A percentile compares a stretch with the other conserved stretches of the same genome.
Evolutionary conservation across 2,888 invertebrate species (phyloP).

Genomic region (Trachelus iudaicus): DNA sequence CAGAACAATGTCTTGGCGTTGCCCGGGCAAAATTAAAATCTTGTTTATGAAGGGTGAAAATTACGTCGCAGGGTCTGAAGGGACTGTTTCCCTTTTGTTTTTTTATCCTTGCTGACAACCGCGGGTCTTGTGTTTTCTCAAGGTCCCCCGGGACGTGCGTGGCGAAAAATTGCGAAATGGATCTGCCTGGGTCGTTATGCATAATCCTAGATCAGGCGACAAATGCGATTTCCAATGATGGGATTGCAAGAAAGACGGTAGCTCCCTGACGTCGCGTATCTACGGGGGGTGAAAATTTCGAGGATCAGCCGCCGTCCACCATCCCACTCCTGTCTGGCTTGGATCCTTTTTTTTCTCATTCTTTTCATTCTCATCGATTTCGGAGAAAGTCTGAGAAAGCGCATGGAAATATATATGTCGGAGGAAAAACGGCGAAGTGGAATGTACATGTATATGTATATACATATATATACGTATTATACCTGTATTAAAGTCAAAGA

Average conservation of each 20-base stretch:
- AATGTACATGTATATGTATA: background rate
- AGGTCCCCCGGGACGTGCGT: background rate
- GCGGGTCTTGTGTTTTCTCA: background rate
- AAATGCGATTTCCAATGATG: slow-evolving; percentile 26
- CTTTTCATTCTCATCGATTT: background rate
- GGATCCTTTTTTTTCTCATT: background rate
- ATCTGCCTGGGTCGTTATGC: background rate
- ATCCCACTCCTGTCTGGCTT: too few relatives aligned
- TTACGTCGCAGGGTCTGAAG: background rate
- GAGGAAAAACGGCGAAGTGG: background rate
- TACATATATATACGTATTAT: background rate
- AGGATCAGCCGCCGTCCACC: background rate
- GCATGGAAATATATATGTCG: background rate
- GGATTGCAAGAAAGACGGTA: background rate
- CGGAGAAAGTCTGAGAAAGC: background rate
- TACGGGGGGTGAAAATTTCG: background rate
- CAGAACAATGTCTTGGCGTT: background rate
- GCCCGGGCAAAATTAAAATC: background rate
- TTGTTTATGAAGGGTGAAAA: background rate
- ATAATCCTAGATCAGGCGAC: slow-evolving; percentile 40
- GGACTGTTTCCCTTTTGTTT: background rate
- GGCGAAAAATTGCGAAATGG: background rate
- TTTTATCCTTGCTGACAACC: background rate
- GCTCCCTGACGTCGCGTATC: background rate
- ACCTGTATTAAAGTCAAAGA: background rate